Evolutionary conservation across 2,888 invertebrate species (phyloP).

Genomic region (Agrilus mali): DNA sequence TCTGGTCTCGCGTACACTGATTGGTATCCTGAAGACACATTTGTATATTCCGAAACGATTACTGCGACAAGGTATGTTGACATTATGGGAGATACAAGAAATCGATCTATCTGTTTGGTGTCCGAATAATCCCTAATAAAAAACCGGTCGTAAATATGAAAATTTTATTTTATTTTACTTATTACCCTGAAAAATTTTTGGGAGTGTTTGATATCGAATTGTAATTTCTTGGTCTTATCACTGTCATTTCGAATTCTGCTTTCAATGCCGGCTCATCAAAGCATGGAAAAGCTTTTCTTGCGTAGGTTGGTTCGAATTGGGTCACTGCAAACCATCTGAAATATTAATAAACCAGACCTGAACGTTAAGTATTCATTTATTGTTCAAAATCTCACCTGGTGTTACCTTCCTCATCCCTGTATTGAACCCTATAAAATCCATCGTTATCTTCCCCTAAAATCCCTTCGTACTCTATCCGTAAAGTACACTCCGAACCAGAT

Average conservation of each 20-base stretch:
- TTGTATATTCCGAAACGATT: conserved; percentile 56
- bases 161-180: no score
- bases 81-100: conserved; percentile 42
- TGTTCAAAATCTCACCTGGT: conserved; percentile 4
- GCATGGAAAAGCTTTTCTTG: conserved; percentile 59
- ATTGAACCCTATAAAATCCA: conserved; percentile 9
- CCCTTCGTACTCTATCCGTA: not conserved
- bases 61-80: conserved; percentile 74
- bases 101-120: conserved; percentile 8
- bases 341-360: no score
- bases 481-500: no score
- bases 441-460: conserved; percentile 1
- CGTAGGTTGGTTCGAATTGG: conserved; percentile 30
- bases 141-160: no score
- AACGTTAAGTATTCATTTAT: no score
- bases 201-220: no score
- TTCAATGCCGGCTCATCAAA: conserved; percentile 48
- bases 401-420: conserved; percentile 2
- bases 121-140: not conserved
- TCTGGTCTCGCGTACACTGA: no score
- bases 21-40: not conserved
- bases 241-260: conserved; percentile 29
- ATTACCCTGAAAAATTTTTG: no score
- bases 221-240: conserved; percentile 18
- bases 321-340: no score